A percentile compares a stretch with the other conserved stretches of the same genome.
Evolutionary conservation across 2,113 vertebrate species (phyloP).

Genomic region (Phalacrocorax brasilianus): DNA sequence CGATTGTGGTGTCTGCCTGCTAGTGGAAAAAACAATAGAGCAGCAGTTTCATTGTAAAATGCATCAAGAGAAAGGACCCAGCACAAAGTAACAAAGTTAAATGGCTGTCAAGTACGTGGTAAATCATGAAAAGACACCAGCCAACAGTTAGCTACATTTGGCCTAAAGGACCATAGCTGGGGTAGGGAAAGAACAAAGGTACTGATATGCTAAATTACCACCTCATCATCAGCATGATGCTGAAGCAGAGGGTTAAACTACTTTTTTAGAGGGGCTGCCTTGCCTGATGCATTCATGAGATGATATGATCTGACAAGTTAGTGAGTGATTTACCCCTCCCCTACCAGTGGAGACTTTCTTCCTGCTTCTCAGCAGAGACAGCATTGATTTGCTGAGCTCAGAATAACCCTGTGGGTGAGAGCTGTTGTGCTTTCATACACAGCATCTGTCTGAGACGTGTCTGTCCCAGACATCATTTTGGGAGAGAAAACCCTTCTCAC

Average conservation of each 20-base stretch:
- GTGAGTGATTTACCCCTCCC: neutral
- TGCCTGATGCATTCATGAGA: neutral
- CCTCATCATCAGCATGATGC: neutral
- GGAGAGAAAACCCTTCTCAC: neutral
- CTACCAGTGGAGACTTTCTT: neutral
- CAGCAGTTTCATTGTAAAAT: neutral
- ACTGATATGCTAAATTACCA: neutral
- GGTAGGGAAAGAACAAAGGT: neutral
- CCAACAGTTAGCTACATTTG: neutral
- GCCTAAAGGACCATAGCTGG: neutral
- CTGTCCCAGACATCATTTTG: neutral
- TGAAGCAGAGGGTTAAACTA: neutral
- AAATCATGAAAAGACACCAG: neutral
- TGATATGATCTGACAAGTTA: slow-evolving; percentile 12
- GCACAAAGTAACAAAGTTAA: neutral
- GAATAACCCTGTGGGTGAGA: neutral
- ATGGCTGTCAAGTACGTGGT: neutral
- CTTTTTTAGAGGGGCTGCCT: neutral
- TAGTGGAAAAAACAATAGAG: neutral
- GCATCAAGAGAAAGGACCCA: neutral
- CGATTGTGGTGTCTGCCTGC: neutral
- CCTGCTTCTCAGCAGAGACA: neutral
- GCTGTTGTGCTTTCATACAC: neutral
- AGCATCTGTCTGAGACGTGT: neutral
- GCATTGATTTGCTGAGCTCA: slow-evolving; percentile 20